A percentile compares a stretch with the other conserved stretches of the same genome.
phyloP scores from a whole-genome alignment of 2,113 vertebrate genomes.

The Oreocharis arfaki region DNA sequence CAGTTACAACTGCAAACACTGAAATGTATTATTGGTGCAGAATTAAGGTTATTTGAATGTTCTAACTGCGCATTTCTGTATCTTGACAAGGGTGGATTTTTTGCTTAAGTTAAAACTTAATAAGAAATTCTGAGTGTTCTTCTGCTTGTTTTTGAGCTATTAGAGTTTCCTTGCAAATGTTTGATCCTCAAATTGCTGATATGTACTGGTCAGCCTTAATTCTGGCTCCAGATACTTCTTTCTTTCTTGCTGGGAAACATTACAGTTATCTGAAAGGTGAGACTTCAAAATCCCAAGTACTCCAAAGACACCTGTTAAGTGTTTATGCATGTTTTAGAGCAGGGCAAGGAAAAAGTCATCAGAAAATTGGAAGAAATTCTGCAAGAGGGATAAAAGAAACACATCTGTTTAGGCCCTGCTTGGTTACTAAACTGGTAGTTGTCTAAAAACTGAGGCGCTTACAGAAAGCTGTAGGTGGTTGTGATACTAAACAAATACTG shows the following conservation, averaged over 20 bases:
- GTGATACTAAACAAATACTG: neutral
- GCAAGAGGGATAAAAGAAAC: neutral
- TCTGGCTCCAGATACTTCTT: neutral
- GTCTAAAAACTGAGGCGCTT: neutral
- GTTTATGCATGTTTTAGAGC: neutral
- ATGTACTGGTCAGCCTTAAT: neutral
- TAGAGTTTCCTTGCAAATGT: neutral
- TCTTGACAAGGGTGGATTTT: neutral
- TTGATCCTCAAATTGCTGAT: neutral
- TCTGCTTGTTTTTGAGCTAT: neutral
- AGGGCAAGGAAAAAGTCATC: neutral
- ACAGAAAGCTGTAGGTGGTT: fast-evolving
- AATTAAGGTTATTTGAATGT: neutral
- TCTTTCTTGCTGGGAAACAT: neutral
- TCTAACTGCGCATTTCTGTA: neutral
- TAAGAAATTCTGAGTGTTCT: neutral
- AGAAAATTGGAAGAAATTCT: neutral
- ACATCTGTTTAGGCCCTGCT: neutral
- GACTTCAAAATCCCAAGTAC: neutral
- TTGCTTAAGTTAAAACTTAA: neutral
- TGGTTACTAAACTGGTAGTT: neutral
- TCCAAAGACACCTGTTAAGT: neutral
- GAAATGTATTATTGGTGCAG: neutral
- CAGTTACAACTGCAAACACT: neutral
- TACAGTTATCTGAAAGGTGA: neutral